phyloP scores from a whole-genome alignment of 2,797 vertebrate species.

The Champsocephalus gunnari region DNA sequence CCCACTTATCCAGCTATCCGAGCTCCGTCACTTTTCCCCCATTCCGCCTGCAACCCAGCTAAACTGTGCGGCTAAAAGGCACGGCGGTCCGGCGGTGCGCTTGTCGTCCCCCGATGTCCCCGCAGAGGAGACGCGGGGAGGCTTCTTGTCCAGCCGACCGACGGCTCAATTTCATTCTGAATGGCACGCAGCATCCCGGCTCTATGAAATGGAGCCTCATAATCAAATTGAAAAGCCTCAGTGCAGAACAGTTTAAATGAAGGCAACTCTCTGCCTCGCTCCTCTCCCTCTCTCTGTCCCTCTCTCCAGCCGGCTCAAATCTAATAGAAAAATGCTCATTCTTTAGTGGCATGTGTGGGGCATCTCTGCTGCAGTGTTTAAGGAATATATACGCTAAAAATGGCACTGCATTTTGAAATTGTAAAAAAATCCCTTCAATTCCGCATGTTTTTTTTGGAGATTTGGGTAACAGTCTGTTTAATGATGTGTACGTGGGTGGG shows the following conservation, averaged over 20 bases:
- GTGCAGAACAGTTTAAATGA: constrained; percentile 83
- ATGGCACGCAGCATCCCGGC: constrained; percentile 64
- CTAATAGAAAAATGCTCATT: constrained; percentile 70
- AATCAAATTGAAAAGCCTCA: constrained; percentile 82
- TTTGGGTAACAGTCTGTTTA: constrained; percentile 50
- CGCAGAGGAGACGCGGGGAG: constrained; percentile 39
- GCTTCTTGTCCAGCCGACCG: constrained; percentile 54
- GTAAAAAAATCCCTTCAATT: constrained; percentile 23
- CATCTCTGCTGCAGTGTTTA: constrained; percentile 49
- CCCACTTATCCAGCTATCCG: constrained; percentile 45
- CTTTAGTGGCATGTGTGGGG: constrained; percentile 39
- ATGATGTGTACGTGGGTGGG: constrained; percentile 31
- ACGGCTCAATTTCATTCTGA: constrained; percentile 74
- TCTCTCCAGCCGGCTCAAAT: constrained; percentile 57
- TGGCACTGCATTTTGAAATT: constrained; percentile 52
- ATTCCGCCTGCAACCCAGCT: constrained; percentile 42
- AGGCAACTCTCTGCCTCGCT: constrained; percentile 68
- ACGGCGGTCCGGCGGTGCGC: constrained; percentile 26
- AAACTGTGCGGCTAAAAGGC: constrained; percentile 41
- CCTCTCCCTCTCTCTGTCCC: constrained; percentile 48
- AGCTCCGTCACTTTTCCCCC: constrained; percentile 15
- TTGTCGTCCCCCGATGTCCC: constrained; percentile 48
- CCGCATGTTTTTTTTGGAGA: constrained; percentile 34
- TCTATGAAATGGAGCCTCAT: constrained; percentile 79
- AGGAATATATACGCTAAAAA: constrained; percentile 58